Conservation (phyloP, 2,888 invertebrate species). For the Hedya salicella region DNA sequence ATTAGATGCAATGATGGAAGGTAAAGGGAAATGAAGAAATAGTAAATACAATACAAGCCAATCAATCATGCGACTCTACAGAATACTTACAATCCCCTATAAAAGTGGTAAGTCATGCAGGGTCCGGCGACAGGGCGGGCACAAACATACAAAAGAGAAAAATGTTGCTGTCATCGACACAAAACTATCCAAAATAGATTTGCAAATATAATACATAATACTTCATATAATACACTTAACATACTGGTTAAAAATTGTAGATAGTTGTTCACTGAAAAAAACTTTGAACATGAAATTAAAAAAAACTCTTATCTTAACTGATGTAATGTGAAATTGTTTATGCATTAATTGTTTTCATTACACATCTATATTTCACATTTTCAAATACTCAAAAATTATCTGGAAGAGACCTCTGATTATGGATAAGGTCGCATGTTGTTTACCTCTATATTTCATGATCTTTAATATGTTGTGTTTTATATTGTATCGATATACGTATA, state of each 20-base stretch:
- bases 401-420: too few relatives aligned
- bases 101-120: slow-evolving; percentile 80
- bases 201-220: slow-evolving; percentile 10
- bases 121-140: slow-evolving; percentile 70
- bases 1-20: slow-evolving; percentile 7
- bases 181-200: slow-evolving; percentile 28
- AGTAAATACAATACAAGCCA: slow-evolving; percentile 44
- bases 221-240: slow-evolving; percentile 12
- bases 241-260: not conserved
- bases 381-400: too few relatives aligned
- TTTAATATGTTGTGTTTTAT: too few relatives aligned
- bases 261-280: too few relatives aligned
- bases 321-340: too few relatives aligned
- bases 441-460: too few relatives aligned
- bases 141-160: slow-evolving; percentile 72
- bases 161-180: slow-evolving; percentile 40
- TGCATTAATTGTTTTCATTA: too few relatives aligned
- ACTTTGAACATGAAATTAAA: too few relatives aligned
- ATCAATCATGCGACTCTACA: slow-evolving; percentile 49
- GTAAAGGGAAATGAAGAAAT: slow-evolving; percentile 9
- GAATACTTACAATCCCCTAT: slow-evolving; percentile 81
- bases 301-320: too few relatives aligned
- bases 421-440: too few relatives aligned
- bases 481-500: too few relatives aligned
- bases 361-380: too few relatives aligned